These are phyloP conservation scores for Oryzias curvinotus DNA, from an alignment of 2,113 vertebrate genomes.

Conservation along the genomic window DNA sequence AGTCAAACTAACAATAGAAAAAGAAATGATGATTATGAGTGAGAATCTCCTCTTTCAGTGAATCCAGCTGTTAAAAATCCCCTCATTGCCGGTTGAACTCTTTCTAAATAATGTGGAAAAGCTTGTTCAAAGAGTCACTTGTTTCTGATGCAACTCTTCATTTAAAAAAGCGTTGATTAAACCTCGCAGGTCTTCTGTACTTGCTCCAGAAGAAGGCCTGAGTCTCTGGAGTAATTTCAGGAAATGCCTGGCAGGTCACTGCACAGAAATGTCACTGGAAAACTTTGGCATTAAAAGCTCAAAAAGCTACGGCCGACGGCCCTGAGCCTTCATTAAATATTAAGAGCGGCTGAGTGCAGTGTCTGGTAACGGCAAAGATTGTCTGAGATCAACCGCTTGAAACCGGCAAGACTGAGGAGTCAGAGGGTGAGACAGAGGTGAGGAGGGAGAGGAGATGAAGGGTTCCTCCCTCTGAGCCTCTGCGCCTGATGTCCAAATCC, in stretches of 20 bases:
- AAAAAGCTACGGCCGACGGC: constrained; percentile 35
- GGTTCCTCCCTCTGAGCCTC: not conserved
- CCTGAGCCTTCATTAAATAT: constrained; percentile 64
- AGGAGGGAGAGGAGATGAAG: not conserved
- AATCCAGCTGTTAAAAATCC: no score
- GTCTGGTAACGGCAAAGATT: constrained; percentile 53
- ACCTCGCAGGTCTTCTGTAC: not conserved
- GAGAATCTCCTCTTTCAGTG: no score
- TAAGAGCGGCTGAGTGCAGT: constrained; percentile 62
- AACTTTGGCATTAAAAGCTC: constrained; percentile 45
- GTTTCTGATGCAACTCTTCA: not conserved
- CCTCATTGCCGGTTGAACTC: no score
- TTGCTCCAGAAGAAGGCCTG: constrained; percentile 25
- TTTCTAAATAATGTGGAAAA: no score
- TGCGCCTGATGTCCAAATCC: not conserved
- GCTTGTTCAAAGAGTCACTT: not conserved
- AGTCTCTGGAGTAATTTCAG: constrained; percentile 17
- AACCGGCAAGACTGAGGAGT: constrained; percentile 6
- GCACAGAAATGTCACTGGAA: constrained; percentile 27
- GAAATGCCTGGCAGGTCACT: constrained; percentile 27
- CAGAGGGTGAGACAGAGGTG: constrained; percentile 8
- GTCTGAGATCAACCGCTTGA: constrained; percentile 43
- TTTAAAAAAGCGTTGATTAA: not conserved
- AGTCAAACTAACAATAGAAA: no score
- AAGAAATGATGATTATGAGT: no score